Conservation (phyloP, 1,140 invertebrate genomes). For the Melipona quadrifasciata region DNA sequence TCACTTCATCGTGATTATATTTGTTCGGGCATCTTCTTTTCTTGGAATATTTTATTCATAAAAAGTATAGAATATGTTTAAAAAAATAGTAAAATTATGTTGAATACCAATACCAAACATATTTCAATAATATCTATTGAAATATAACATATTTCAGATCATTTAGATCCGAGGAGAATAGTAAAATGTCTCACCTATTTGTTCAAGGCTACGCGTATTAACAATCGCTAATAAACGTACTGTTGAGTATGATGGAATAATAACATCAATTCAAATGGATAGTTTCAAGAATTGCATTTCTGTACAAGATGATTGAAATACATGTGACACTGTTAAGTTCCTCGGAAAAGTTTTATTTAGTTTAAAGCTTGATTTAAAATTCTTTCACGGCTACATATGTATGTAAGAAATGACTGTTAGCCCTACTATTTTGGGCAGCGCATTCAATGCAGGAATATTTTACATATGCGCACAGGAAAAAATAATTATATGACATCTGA, state of each 20-base stretch:
- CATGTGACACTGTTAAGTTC: not conserved
- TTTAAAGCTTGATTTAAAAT: not conserved
- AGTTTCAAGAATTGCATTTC: not conserved
- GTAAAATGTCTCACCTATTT: not conserved
- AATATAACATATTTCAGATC: too few relatives aligned
- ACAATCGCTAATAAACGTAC: not conserved
- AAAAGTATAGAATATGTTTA: not conserved
- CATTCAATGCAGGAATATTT: not conserved
- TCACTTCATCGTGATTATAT: not conserved
- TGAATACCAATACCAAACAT: not conserved
- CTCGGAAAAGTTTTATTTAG: not conserved
- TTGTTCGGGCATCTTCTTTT: not conserved
- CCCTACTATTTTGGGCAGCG: conserved; percentile 26
- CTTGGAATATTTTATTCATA: not conserved
- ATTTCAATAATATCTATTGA: too few relatives aligned
- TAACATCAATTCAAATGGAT: not conserved
- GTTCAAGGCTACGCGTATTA: conserved; percentile 23
- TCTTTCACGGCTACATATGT: not conserved
- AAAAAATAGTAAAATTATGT: not conserved
- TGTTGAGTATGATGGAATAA: not conserved
- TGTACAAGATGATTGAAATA: not conserved
- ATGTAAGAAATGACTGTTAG: not conserved
- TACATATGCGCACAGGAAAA: not conserved
- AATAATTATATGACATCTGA: conserved; percentile 28
- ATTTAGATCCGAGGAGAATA: too few relatives aligned